These are phyloP conservation scores for Tetramorium bicarinatum DNA, from an alignment of 2,888 invertebrate species.

Conservation along the genomic window DNA sequence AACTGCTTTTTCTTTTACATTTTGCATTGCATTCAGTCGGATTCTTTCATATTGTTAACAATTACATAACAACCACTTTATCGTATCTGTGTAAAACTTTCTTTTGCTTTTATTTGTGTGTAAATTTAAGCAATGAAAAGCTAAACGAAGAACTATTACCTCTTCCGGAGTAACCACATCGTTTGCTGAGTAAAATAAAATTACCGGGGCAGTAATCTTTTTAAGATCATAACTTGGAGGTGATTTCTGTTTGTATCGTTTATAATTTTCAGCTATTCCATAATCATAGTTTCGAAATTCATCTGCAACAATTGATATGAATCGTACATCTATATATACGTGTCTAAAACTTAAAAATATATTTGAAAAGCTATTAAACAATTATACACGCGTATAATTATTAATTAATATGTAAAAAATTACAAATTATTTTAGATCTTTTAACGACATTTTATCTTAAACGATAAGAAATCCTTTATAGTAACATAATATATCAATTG, in stretches of 20 bases:
- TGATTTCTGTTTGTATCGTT: conserved; percentile 62
- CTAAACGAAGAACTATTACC: background rate
- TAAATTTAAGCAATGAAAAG: background rate
- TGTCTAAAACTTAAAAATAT: background rate
- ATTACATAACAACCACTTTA: background rate
- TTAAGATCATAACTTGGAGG: conserved; percentile 70
- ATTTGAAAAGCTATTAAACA: background rate
- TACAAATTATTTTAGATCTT: conserved; percentile 1
- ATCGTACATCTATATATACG: background rate
- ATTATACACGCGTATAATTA: background rate
- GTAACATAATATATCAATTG: background rate
- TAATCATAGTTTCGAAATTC: no score
- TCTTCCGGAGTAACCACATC: background rate
- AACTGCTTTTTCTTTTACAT: background rate
- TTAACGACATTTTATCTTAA: background rate
- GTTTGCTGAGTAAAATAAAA: conserved; percentile 14
- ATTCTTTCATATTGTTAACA: background rate
- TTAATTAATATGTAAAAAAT: background rate
- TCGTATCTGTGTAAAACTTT: background rate
- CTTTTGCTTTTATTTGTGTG: background rate
- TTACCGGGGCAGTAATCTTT: conserved; percentile 65
- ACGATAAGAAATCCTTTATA: background rate
- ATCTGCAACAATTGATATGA: background rate
- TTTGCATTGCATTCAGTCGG: background rate
- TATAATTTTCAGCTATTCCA: no score